Base-by-base conservation (phyloP, 2,888 invertebrate genomes). In the Ypsolopha sequella region DNA sequence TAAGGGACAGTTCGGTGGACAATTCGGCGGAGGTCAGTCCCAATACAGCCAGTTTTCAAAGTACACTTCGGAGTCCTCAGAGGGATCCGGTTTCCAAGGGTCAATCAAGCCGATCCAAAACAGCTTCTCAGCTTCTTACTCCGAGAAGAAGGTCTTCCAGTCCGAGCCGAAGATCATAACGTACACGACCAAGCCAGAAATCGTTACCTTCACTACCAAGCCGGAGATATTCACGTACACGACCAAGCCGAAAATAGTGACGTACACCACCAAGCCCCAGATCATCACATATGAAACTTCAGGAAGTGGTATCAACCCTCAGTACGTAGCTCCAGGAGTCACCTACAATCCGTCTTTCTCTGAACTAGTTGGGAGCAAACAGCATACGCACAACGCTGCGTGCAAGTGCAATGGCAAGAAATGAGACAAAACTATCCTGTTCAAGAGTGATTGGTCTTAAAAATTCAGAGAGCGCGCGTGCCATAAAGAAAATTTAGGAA, bases 351-450 rank as follows among this genome's bases (percentile, higher is more conserved):
- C 81, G 0, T 68, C 70, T 0, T 81, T 85, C 41, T 59, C 75
- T 0, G 77, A 76, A 7, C 52, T 78, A 0, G 68, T 78, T 0
- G 75, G 76, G 4, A 24, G 4, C 0, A 47, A 51, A 10, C 63
- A 65, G 14, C 85, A 86, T 50, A 64, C 64, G 1, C 86, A 85
- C 51, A 70, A 70, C 7, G 68, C 71, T 0, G 63, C 73, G 7
- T 87, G 87, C 69, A 81, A 87, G 51, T 87, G 87, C 52, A 53
- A 58, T 24, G 76, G 73, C 34, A 80, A 80, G 51, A 79, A 82
- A 58, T 65, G 59, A 60, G 50, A 54, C 51, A 49, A 50, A 35
- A 14, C 24, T 24, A 7, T 10, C 36, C 47, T 45, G 50, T 41
- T 46, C 38, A 7, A 39, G 50, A 54, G 45, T 52, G n/a, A 14